Evolutionary conservation across 2,888 invertebrate genomes (phyloP), one percentile per base, ranked within the genome.

Genomic region (Drosophila longiperda): DNA sequence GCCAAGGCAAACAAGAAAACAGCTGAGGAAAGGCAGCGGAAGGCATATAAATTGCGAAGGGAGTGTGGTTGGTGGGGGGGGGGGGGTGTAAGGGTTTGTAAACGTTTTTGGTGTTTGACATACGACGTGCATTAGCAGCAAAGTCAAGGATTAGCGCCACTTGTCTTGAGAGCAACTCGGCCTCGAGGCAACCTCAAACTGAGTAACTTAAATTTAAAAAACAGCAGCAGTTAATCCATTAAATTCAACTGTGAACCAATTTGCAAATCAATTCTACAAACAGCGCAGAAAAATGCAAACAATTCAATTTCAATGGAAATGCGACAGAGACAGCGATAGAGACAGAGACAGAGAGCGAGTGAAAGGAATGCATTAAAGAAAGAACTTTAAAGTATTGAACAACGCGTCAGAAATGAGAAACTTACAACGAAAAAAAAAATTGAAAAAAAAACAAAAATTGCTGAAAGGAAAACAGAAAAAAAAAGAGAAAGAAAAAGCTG

Each of bases 121-220:
- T 87, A 87, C 88, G 87, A 88, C 87, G 87, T 87, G 87, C 87
- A 87, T 87, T 88, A 87, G 87, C 87, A 88, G 88, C 88, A 87
- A 87, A 87, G 88, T 87, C 87, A 87, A 87, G 87, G 87, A 87
- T 87, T 87, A 87, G 84, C 87, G 86, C 86, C 88, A 88, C 88
- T 87, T 84, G 87, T 82, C 83, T 78, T 87, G 66, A 83, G 88
- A 86, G 84, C 70, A 12, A 70, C 38, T 61, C 64, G 50, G 86
- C 73, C 64, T 62, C 34, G 9, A 45, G 63, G 60, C 40, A 32
- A 29, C 52, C 48, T 40, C 48, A 26, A 12, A 17, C 53, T 45
- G 34, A 38, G 29, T 57, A 72, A 64, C 45, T 61, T 23, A 53
- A 72, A 85, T 82, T 81, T 81, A 77, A 83, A 73, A 71, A 82